Evolutionary conservation across 2,113 vertebrate genomes (phyloP).

Genomic region (Climacteris rufus): DNA sequence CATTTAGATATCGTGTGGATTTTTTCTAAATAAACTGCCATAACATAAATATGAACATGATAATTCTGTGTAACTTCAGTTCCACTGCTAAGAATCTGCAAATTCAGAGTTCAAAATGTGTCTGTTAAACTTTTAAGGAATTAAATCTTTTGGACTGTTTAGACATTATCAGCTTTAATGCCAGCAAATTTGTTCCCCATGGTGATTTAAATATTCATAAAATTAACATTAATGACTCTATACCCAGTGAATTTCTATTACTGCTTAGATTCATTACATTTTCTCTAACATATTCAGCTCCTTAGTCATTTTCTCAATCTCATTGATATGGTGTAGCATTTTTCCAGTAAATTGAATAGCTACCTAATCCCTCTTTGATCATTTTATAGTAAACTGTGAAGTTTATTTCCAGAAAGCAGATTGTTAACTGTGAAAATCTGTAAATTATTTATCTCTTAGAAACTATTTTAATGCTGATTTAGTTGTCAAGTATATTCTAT

Average conservation of each 20-base stretch:
- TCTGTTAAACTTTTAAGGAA: not conserved
- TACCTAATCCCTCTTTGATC: conserved; percentile 69
- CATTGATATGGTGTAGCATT: conserved; percentile 33
- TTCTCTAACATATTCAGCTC: not conserved
- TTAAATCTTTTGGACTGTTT: conserved; percentile 30
- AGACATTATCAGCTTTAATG: conserved; percentile 29
- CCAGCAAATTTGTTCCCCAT: conserved; percentile 48
- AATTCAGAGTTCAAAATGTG: not conserved
- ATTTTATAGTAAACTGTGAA: conserved; percentile 66
- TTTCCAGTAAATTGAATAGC: conserved; percentile 63
- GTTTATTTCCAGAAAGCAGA: conserved; percentile 63
- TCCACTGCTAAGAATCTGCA: not conserved
- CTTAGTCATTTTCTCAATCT: conserved; percentile 38
- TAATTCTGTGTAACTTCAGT: not conserved
- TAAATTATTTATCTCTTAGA: conserved; percentile 63
- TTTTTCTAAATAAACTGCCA: fast-evolving
- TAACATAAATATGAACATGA: fast-evolving
- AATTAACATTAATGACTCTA: conserved; percentile 54
- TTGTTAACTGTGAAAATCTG: conserved; percentile 56
- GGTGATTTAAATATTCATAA: conserved; percentile 51
- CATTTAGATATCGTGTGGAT: no score
- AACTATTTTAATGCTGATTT: conserved; percentile 61
- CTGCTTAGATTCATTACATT: conserved; percentile 44
- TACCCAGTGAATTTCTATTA: conserved; percentile 45
- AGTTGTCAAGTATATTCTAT: conserved; percentile 47